Evolutionary conservation across 1,140 invertebrate species (phyloP).

Genomic region (Eupeodes corollae): DNA sequence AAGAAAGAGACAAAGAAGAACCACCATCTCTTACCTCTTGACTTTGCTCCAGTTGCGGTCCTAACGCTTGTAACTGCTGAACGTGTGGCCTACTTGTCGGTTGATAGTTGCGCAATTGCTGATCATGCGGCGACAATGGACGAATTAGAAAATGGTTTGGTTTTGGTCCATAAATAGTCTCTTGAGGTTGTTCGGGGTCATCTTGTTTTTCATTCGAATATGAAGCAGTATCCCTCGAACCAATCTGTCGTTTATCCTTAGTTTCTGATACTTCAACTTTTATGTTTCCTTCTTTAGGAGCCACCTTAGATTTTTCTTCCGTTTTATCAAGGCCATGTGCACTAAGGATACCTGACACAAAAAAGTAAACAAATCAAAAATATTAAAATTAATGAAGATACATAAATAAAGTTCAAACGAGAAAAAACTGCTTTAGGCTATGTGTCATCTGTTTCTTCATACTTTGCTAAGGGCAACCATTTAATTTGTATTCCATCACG

Average conservation of each 20-base stretch:
- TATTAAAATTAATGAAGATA: too few relatives aligned
- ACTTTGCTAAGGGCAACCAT: too few relatives aligned
- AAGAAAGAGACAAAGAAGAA: too few relatives aligned
- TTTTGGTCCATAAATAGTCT: conserved; percentile 31
- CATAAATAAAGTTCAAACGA: too few relatives aligned
- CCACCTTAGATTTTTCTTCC: too few relatives aligned
- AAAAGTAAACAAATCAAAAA: too few relatives aligned
- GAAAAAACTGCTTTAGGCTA: too few relatives aligned
- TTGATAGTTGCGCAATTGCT: conserved; percentile 29
- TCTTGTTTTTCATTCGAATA: conserved; percentile 32
- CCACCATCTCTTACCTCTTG: conserved; percentile 36
- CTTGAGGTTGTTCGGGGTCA: conserved; percentile 31
- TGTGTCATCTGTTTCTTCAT: too few relatives aligned
- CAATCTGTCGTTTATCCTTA: conserved; percentile 33
- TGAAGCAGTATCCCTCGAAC: conserved; percentile 22
- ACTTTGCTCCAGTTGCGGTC: conserved; percentile 21
- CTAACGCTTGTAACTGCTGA: conserved; percentile 13
- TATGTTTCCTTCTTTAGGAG: too few relatives aligned
- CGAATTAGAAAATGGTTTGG: conserved; percentile 34
- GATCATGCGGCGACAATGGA: conserved; percentile 27
- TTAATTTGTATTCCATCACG: too few relatives aligned
- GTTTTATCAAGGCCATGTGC: too few relatives aligned
- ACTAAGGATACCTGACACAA: too few relatives aligned
- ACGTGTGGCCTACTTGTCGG: conserved; percentile 28
- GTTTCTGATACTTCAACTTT: conserved; percentile 6